Base-by-base conservation (phyloP, 2,888 invertebrate genomes). In the Lamellibrachia columna region DNA sequence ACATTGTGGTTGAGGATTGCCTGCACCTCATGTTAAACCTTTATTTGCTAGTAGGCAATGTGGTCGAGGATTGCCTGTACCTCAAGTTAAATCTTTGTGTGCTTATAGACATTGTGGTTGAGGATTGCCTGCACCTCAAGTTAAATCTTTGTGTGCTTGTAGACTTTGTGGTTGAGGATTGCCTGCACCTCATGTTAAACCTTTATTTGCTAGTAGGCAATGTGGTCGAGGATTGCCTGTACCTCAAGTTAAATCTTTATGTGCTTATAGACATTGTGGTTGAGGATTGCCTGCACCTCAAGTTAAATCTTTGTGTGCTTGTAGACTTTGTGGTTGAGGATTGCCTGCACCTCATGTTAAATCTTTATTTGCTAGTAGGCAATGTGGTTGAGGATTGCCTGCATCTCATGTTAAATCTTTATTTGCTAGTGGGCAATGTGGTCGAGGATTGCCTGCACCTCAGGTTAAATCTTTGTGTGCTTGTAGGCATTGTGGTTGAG, bases 381-480 rank as follows among this genome's bases (percentile, higher is more conserved):
- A 99, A 99, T 93, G 98, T 99, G 0, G 99, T 99, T 0, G 99
- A 99, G 97, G 99, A 99, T 97, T 99, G 99, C 96, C 97, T 99
- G 3, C 97, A 98, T 90, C 97, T 99, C 3, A 98, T 99, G 97
- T 97, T 99, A 92, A 99, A 40, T 40, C 40, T 40, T 40, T 40
- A 40, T 40, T 40, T 40, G 40, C 40, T 40, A 40, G 40, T 40
- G 40, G 40, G 40, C 40, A 40, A 40, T 40, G 40, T 40, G 40
- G 40, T 40, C 40, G 40, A 40, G 40, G 40, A 40, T 40, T 40
- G 40, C 40, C 0, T 40, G 40, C 40, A 99, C 97, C 97, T 99
- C n/a, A 15, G 22, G 15, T 75, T 75, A 6, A 15, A 75, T 22
- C 22, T 22, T 75, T 22, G 6, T n/a, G 15, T 91, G 53, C 91